Evolutionary conservation across 2,797 vertebrate genomes (phyloP).

Genomic region (Amblyraja radiata): DNA sequence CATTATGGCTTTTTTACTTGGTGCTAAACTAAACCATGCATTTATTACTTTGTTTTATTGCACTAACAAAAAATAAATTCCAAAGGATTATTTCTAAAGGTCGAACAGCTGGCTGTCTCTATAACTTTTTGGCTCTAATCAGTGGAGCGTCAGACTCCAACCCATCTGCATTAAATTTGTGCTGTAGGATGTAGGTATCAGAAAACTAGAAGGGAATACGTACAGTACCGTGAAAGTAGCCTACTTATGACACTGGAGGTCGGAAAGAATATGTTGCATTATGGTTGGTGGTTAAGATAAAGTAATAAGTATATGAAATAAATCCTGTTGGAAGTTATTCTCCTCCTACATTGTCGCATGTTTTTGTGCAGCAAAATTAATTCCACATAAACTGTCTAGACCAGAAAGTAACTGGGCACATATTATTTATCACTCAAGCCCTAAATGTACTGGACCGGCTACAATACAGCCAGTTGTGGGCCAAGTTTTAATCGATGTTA

Average conservation of each 20-base stretch:
- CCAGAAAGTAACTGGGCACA: slow-evolving; percentile 51
- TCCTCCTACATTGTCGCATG: background rate
- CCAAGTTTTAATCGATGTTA: slow-evolving; percentile 22
- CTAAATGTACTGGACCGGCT: slow-evolving; percentile 50
- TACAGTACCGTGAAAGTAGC: background rate
- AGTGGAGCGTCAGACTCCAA: slow-evolving; percentile 15
- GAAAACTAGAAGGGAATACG: slow-evolving; percentile 11
- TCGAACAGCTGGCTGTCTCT: slow-evolving; percentile 55
- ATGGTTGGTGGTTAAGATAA: slow-evolving; percentile 19
- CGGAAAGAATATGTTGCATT: background rate
- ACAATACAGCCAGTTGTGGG: slow-evolving; percentile 47
- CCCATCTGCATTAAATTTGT: slow-evolving; percentile 33
- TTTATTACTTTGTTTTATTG: slow-evolving; percentile 54
- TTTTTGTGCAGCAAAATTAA: background rate
- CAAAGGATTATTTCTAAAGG: slow-evolving; percentile 50
- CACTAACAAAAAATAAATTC: slow-evolving; percentile 52
- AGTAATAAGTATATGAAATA: slow-evolving; percentile 6
- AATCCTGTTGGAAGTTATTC: slow-evolving; percentile 17
- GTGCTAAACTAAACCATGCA: slow-evolving; percentile 34
- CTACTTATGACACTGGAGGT: background rate
- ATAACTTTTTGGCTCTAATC: slow-evolving; percentile 40
- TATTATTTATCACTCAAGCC: slow-evolving; percentile 61
- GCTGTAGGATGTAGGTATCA: background rate
- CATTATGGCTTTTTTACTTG: slow-evolving; percentile 43
- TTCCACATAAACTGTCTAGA: slow-evolving; percentile 48